Evolutionary conservation across 2,888 invertebrate genomes (phyloP).

Genomic region (Cyrtodaria siliqua): DNA sequence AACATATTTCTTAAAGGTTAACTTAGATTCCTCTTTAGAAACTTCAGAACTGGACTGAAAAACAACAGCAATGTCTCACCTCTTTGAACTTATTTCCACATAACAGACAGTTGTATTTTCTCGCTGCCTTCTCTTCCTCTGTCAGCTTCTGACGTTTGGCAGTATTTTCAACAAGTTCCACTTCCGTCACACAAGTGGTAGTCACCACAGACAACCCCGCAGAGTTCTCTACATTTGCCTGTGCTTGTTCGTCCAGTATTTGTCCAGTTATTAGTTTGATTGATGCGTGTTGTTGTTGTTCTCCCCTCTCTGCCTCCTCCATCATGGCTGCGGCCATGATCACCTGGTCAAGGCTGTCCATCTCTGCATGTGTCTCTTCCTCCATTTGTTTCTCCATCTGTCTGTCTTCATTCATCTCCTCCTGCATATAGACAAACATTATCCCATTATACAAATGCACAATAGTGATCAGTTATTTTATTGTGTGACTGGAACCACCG

Average conservation of each 20-base stretch:
- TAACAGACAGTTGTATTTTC: slow-evolving; percentile 71
- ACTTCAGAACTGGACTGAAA: too few species aligned
- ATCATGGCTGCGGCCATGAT: slow-evolving; percentile 54
- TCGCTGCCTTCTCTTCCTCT: slow-evolving; percentile 47
- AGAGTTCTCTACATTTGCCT: not conserved
- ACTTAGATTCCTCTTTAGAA: too few species aligned
- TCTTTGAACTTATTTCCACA: slow-evolving; percentile 80
- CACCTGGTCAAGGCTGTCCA: slow-evolving; percentile 51
- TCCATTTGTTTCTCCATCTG: slow-evolving; percentile 7
- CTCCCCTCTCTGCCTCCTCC: slow-evolving; percentile 19
- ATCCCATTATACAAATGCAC: not conserved
- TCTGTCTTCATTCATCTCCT: slow-evolving; percentile 11
- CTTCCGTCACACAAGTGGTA: not conserved
- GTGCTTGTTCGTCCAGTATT: too few species aligned
- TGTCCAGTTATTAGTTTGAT: too few species aligned
- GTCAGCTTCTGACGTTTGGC: slow-evolving; percentile 22
- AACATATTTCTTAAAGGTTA: too few species aligned
- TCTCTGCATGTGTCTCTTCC: slow-evolving; percentile 26
- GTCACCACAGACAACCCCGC: not conserved
- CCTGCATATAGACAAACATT: slow-evolving; percentile 16
- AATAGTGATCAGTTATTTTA: too few species aligned
- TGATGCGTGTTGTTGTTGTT: not conserved
- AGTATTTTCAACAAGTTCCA: not conserved
- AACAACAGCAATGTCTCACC: slow-evolving; percentile 68
- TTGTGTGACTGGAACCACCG: too few species aligned